These are phyloP conservation scores for Characodon lateralis DNA, from an alignment of 2,797 vertebrate genomes.

Conservation along the genomic window DNA sequence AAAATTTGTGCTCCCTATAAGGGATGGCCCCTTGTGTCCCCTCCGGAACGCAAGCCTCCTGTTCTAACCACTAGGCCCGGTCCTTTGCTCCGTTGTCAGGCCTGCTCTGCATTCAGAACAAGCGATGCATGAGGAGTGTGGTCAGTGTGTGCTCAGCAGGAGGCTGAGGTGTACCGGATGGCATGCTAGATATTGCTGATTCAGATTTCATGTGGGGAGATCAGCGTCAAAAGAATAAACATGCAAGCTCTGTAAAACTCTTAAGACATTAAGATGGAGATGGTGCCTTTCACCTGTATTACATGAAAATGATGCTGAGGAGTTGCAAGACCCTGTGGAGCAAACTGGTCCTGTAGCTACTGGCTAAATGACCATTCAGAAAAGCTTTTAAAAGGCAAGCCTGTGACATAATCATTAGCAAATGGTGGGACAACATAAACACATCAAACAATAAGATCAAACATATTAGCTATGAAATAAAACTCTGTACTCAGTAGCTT, in stretches of 20 bases:
- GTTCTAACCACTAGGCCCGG: not conserved
- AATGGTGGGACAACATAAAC: not conserved
- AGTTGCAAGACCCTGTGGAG: not conserved
- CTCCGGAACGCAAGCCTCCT: no score
- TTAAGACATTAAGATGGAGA: not conserved
- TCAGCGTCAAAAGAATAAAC: conserved; percentile 25
- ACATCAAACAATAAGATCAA: not conserved
- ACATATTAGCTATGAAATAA: conserved; percentile 3
- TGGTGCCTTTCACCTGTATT: not conserved
- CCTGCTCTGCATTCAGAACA: conserved; percentile 34
- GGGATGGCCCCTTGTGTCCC: no score
- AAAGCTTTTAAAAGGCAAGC: not conserved
- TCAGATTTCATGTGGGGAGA: conserved; percentile 36
- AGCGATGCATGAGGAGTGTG: conserved; percentile 39
- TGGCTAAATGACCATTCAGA: not conserved
- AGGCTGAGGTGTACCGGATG: conserved; percentile 10
- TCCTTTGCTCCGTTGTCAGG: conserved; percentile 38
- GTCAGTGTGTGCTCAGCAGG: conserved; percentile 5
- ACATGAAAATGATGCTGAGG: conserved; percentile 6
- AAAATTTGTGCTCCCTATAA: no score
- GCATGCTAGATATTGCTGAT: conserved; percentile 53
- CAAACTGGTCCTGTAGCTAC: no score
- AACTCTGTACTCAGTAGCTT: not conserved
- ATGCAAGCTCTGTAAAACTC: conserved; percentile 18
- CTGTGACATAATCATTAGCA: not conserved